Evolutionary conservation across 2,888 invertebrate genomes (phyloP), one percentile per base, ranked within the genome.

Genomic region (Spilosoma lubricipeda): DNA sequence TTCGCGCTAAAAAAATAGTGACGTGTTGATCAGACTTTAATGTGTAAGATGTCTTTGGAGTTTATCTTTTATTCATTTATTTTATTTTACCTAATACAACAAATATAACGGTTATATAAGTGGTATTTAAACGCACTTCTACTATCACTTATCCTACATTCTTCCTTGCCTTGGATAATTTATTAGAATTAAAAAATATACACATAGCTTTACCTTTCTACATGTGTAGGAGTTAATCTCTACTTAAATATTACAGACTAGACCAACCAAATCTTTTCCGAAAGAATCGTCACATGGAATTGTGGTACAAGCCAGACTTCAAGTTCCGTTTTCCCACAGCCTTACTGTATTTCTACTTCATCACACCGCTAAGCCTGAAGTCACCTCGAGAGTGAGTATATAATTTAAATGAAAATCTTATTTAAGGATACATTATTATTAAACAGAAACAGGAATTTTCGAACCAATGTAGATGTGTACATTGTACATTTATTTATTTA

Each of bases 231-330:
- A n/a, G 27, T 4, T 27, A 27, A 27, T 63, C 0, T 7, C 27
- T 63, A 8, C 30, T 18, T 73, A 59, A 23, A 42, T 72, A 36
- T 81, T 75, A 0, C 85, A 95, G 95, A 77, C 79, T 95, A 71
- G 95, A 95, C 79, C 94, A 94, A 76, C 96, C 96, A 7, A 94
- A 93, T 79, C 77, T 96, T 18, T 84, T 96, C 0, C 93, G 94
- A 33, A 95, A 94, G 86, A 95, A 93, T 80, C 90, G 92, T 0
- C 91, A 94, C 82, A 92, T 96, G 93, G 98, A 98, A 90, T 89
- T 99, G 70, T 99, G 98, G 98, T 98, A 98, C 92, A 97, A 97
- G 83, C 97, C 97, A 39, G 99, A 99, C 91, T 97, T 97, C 82
- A 98, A 97, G 90, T 99, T 98, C 90, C 96, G 97, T 63, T 96